phyloP scores from a whole-genome alignment of 1,140 invertebrate species.

The fruit fly (Drosophila melanogaster) region DNA sequence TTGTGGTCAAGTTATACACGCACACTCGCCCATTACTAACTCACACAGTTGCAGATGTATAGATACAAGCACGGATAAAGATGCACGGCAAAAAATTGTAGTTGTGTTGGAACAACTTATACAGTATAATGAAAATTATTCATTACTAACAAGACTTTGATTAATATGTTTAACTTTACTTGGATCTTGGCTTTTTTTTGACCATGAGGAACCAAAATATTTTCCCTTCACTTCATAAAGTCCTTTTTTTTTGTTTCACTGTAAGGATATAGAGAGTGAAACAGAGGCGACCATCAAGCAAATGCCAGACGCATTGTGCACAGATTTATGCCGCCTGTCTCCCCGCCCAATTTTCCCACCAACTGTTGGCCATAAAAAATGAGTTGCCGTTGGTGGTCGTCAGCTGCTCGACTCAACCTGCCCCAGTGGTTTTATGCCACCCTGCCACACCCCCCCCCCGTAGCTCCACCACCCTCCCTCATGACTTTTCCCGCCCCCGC shows the following conservation, averaged over 20 bases:
- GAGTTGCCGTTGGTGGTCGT: slow-evolving; percentile 38
- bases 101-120: background rate
- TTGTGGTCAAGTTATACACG: slow-evolving; percentile 64
- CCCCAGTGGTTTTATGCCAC: slow-evolving; percentile 2
- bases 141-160: too few species aligned
- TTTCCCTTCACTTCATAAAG: background rate
- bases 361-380: slow-evolving; percentile 50
- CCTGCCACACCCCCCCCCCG: too few species aligned
- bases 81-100: slow-evolving; percentile 1
- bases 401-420: slow-evolving; percentile 38
- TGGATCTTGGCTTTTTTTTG: background rate
- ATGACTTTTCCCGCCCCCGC: background rate
- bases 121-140: too few species aligned
- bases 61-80: slow-evolving; percentile 8
- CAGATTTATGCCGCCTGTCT: slow-evolving; percentile 60
- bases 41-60: slow-evolving; percentile 17
- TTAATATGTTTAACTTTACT: background rate
- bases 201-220: too few species aligned
- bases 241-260: background rate
- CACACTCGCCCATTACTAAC: slow-evolving; percentile 35
- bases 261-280: background rate
- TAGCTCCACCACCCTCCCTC: background rate
- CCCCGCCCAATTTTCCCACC: slow-evolving; percentile 3
- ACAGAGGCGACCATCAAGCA: slow-evolving; percentile 49
- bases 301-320: slow-evolving; percentile 66